A percentile compares a stretch with the other conserved stretches of the same genome.
These are phyloP conservation scores for Mythimna lalbum DNA, from an alignment of 2,888 invertebrate genomes.

Conservation along the genomic window DNA sequence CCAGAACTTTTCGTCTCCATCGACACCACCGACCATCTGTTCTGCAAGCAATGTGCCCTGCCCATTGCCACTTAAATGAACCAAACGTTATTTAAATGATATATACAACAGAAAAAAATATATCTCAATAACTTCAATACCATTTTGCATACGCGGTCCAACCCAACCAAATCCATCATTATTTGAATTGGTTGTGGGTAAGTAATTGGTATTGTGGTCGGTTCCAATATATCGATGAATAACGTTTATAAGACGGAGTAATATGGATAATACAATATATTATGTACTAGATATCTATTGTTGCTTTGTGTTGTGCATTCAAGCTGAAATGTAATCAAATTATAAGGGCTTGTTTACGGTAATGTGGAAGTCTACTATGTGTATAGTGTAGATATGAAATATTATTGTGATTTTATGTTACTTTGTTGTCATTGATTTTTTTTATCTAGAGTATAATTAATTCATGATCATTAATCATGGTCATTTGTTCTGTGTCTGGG, in stretches of 20 bases:
- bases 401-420: not conserved
- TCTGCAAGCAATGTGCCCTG: too few relatives aligned
- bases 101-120: too few relatives aligned
- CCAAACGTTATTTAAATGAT: too few relatives aligned
- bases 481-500: too few relatives aligned
- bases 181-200: constrained; percentile 40
- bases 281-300: constrained; percentile 11
- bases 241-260: constrained; percentile 25
- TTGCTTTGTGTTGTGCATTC: constrained; percentile 24
- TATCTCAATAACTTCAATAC: not conserved
- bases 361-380: not conserved
- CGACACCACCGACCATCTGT: too few relatives aligned
- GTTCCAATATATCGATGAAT: constrained; percentile 18
- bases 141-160: constrained; percentile 15
- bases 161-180: constrained; percentile 23
- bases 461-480: too few relatives aligned
- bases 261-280: constrained; percentile 13
- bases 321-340: constrained; percentile 33
- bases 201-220: constrained; percentile 54
- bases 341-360: not conserved
- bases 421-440: too few relatives aligned
- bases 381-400: not conserved
- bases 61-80: too few relatives aligned
- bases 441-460: too few relatives aligned
- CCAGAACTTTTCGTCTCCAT: too few relatives aligned